Evolutionary conservation across 2,113 vertebrate genomes (phyloP), one percentile per base, ranked within the genome.

Genomic region (Sitta europaea): DNA sequence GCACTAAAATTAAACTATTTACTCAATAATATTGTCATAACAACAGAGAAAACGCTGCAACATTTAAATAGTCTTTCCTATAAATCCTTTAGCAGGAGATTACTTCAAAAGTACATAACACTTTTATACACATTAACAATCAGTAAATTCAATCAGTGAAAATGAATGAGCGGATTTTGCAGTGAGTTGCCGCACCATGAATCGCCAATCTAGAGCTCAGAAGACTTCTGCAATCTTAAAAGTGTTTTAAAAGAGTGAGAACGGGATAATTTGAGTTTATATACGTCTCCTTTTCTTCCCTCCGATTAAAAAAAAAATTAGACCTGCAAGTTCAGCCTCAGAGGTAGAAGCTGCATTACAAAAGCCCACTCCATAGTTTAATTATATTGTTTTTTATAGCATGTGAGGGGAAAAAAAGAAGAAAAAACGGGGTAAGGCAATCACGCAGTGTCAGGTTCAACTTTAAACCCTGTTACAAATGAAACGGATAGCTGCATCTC

Each of bases 1-100:
- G 78, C 87, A 96, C 94, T 97, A 94, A 97, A 97, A 96, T 97
- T 96, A 97, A 97, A 97, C 94, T 98, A 96, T 98, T 98, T 97
- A 98, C 96, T 97, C 94, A 94, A 95, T 96, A 96, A 95, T 72
- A 95, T 94, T 97, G 94, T 97, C 97, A 95, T 97, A 98, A 97
- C 97, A 97, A 94, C 75, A 97, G 93, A 90, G 95, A 95, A 97
- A 93, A 95, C 3, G 3, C 94, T 79, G 77, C 42, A 55, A 95
- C 92, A 96, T 92, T 98, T 96, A 94, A 97, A 97, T 86, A 97
- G 96, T 73, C 88, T 96, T 97, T 97, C 94, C 94, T 94, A 97
- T 95, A 95, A 95, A 94, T 97, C 94, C 95, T 94, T 94, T 96
- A 96, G 88, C 63, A 91, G 96, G 90, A 96, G 80, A 97, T 94